A percentile compares a stretch with the other conserved stretches of the same genome.
Conservation (phyloP, 37 sponge, comb jelly and placozoan species). For the Spongilla lacustris region DNA sequence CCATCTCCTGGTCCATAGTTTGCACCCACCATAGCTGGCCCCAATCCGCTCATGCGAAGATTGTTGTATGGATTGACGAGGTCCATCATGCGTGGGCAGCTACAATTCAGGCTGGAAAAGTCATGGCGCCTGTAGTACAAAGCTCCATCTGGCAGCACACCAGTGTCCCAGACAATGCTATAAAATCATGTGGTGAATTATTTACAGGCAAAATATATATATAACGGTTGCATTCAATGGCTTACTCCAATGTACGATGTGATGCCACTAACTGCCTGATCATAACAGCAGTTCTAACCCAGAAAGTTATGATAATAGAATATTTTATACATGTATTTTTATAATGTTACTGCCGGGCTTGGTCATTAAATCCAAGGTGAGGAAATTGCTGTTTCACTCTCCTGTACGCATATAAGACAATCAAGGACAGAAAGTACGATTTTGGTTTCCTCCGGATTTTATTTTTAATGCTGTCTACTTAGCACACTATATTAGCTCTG, state of each 20-base stretch:
- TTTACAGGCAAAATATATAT: too few species aligned
- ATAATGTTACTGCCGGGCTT: not conserved
- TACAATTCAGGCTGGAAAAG: not conserved
- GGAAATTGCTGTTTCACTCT: not conserved
- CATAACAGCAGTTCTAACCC: not conserved
- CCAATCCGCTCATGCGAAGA: conserved; percentile 45
- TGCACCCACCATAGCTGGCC: conserved; percentile 7
- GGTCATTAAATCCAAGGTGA: not conserved
- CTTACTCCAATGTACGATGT: not conserved
- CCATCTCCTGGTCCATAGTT: conserved; percentile 32
- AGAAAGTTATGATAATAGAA: too few species aligned
- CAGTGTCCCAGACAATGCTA: not conserved
- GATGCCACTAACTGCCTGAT: not conserved
- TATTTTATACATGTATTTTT: not conserved
- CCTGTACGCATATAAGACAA: conserved; percentile 36
- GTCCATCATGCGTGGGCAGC: conserved; percentile 55
- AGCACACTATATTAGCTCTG: too few species aligned
- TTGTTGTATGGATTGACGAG: conserved; percentile 76
- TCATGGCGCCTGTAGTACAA: conserved; percentile 10
- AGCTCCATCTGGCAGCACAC: not conserved
- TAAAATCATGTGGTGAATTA: not conserved
- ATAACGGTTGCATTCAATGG: not conserved
- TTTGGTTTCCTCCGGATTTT: conserved; percentile 28
- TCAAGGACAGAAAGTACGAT: conserved; percentile 32
- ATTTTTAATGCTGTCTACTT: too few species aligned